Percentiles rank a stretch among this genome's conserved stretches.
These are phyloP conservation scores for Tethya wilhelma DNA, from an alignment of 37 sponge, comb jelly and placozoan genomes.

Conservation along the genomic window DNA sequence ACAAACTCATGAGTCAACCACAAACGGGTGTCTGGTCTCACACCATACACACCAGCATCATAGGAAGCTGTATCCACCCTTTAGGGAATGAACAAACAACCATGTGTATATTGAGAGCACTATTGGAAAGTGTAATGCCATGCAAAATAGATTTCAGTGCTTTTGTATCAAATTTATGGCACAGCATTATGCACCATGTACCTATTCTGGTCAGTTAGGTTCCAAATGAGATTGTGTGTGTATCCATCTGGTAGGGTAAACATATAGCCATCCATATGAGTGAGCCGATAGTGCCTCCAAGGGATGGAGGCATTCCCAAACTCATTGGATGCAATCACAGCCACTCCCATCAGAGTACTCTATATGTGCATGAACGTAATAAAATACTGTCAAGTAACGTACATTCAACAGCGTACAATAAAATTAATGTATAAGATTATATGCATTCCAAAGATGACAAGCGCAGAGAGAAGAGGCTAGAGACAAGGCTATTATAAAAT, in stretches of 20 bases:
- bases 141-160: background rate
- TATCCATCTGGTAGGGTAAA: conserved; percentile 56
- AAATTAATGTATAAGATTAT: no score
- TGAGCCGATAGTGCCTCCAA: conserved; percentile 85
- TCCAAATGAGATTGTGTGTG: conserved; percentile 55
- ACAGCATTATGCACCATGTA: background rate
- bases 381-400: background rate
- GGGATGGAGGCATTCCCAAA: conserved; percentile 66
- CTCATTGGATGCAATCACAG: conserved; percentile 72
- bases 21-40: conserved; percentile 15
- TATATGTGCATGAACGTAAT: conserved; percentile 15
- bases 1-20: conserved; percentile 66
- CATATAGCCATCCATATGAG: conserved; percentile 86
- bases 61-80: conserved; percentile 65
- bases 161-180: background rate
- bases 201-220: conserved; percentile 31
- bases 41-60: conserved; percentile 59
- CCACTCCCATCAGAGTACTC: conserved; percentile 57
- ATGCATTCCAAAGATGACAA: no score
- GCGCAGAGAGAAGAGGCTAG: background rate
- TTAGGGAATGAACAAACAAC: no score
- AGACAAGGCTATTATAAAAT: background rate
- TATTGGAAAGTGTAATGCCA: background rate
- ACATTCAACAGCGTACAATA: background rate
- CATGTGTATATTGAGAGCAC: no score